Evolutionary conservation across 2,113 vertebrate genomes (phyloP).

Genomic region (Nyctereutes procyonoides): DNA sequence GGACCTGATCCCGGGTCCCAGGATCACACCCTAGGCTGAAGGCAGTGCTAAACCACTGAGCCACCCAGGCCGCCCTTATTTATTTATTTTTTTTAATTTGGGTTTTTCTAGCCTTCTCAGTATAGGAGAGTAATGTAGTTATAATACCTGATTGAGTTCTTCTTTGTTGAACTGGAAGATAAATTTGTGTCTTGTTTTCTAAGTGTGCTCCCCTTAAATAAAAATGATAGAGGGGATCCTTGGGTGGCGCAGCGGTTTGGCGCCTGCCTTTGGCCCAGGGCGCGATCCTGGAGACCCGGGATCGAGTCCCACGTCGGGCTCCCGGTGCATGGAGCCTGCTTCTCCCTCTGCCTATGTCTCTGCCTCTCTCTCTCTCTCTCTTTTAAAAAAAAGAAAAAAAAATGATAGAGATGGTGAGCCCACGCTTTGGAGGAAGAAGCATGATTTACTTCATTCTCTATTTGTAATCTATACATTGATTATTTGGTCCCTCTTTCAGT

Average conservation of each 20-base stretch:
- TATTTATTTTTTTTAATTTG: background rate
- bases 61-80: background rate
- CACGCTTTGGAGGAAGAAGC: background rate
- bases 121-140: background rate
- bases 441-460: background rate
- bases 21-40: too few species aligned
- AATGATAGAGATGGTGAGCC: background rate
- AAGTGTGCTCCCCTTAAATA: background rate
- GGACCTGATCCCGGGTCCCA: too few species aligned
- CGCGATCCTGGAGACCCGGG: too few species aligned
- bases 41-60: too few species aligned
- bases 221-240: background rate
- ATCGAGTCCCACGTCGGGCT: too few species aligned
- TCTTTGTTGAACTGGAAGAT: background rate
- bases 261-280: too few species aligned
- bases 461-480: background rate
- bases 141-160: background rate
- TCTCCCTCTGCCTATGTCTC: too few species aligned
- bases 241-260: too few species aligned
- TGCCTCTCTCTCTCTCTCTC: too few species aligned
- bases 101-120: background rate
- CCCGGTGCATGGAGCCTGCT: too few species aligned
- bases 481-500: background rate
- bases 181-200: background rate
- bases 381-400: too few species aligned